phyloP scores from a whole-genome alignment of 2,113 vertebrate species.

The Callipepla californica region DNA sequence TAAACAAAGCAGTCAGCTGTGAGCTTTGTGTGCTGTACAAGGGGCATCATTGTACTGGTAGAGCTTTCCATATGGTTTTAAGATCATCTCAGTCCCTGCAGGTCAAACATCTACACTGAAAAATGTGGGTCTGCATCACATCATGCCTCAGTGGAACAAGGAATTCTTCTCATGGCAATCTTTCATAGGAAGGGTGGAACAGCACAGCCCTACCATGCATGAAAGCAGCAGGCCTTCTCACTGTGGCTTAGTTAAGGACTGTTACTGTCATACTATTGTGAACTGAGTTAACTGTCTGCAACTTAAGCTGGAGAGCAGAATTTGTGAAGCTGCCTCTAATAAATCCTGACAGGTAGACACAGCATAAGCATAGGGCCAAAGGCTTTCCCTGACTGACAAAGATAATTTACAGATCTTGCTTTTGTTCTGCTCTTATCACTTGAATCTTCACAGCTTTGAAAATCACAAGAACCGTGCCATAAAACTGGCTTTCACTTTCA shows the following conservation, averaged over 20 bases:
- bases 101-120: neutral
- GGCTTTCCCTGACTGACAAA: neutral
- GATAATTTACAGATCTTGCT: neutral
- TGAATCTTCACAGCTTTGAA: neutral
- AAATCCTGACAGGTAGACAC: neutral
- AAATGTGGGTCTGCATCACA: neutral
- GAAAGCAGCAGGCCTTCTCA: neutral
- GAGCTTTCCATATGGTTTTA: neutral
- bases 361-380: neutral
- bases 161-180: neutral
- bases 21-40: neutral
- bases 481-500: neutral
- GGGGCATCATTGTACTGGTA: neutral
- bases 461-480: neutral
- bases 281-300: neutral
- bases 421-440: neutral
- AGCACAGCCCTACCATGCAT: rapidly evolving
- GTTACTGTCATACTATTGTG: neutral
- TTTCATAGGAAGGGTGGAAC: neutral
- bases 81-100: neutral
- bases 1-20: neutral
- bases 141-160: neutral
- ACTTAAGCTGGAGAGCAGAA: neutral
- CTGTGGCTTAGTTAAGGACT: neutral
- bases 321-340: neutral